Percentiles rank a stretch among this genome's conserved stretches.
phyloP scores from a whole-genome alignment of 1,140 invertebrate genomes.

The Ptiloglossa arizonensis region DNA sequence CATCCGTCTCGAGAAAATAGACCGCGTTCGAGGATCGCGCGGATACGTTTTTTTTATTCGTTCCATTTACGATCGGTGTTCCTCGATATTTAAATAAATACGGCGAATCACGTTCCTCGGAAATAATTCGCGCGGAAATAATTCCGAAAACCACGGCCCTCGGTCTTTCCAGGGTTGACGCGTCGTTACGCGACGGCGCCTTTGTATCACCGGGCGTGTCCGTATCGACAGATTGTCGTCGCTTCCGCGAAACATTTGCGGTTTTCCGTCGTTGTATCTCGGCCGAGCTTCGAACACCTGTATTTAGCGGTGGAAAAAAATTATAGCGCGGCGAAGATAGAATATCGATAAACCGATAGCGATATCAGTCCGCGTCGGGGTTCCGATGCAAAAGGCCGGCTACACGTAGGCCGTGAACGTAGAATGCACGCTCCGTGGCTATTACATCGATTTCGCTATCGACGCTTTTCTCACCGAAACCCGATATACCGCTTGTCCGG shows the following conservation, averaged over 20 bases:
- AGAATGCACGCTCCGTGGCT: not conserved
- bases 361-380: not conserved
- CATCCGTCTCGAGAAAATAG: too few relatives aligned
- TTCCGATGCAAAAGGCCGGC: not conserved
- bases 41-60: too few relatives aligned
- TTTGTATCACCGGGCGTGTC: too few relatives aligned
- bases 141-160: too few relatives aligned
- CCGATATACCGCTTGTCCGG: conserved; percentile 6
- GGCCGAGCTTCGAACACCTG: conserved; percentile 8
- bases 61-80: too few relatives aligned
- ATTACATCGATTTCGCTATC: conserved; percentile 13
- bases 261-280: conserved; percentile 29
- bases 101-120: too few relatives aligned
- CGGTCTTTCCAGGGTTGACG: conserved; percentile 4
- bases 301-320: not conserved
- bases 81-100: too few relatives aligned
- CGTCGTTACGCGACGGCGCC: not conserved
- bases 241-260: conserved; percentile 16
- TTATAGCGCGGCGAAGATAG: conserved; percentile 19
- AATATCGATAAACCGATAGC: conserved; percentile 47
- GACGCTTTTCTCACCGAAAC: conserved; percentile 32
- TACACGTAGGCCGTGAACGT: too few relatives aligned
- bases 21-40: too few relatives aligned
- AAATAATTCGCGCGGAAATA: too few relatives aligned
- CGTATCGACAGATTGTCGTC: not conserved